Conservation (phyloP, 2,113 vertebrate genomes). For the Mystacornis crossleyi region DNA sequence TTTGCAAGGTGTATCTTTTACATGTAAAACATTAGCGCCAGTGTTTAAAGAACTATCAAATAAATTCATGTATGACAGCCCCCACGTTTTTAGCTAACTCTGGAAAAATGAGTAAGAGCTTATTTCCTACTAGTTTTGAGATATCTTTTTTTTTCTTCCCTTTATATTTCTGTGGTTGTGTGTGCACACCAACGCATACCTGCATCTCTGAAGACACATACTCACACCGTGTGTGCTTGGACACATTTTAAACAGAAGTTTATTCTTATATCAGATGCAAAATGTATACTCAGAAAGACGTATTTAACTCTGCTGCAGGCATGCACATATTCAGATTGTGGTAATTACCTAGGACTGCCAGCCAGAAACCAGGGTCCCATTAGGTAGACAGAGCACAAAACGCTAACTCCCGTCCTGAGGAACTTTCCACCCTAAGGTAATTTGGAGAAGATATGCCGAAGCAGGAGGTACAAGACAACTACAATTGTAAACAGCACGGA, state of each 20-base stretch:
- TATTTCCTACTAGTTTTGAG: background rate
- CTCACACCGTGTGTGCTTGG: background rate
- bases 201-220: background rate
- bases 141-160: no score
- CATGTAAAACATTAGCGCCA: background rate
- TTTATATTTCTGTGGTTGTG: background rate
- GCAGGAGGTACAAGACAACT: background rate
- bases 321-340: background rate
- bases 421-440: background rate
- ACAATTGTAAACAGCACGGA: background rate
- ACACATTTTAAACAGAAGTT: background rate
- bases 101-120: background rate
- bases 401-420: background rate
- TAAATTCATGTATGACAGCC: background rate
- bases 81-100: background rate
- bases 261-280: background rate
- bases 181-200: background rate
- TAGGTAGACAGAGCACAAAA: background rate
- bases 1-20: background rate
- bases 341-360: background rate
- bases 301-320: background rate
- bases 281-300: background rate
- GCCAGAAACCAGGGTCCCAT: background rate
- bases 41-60: background rate
- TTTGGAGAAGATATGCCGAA: background rate